A percentile compares a stretch with the other conserved stretches of the same genome.
Evolutionary conservation across 2,113 vertebrate species (phyloP).

Genomic region (Atractosteus spatula): DNA sequence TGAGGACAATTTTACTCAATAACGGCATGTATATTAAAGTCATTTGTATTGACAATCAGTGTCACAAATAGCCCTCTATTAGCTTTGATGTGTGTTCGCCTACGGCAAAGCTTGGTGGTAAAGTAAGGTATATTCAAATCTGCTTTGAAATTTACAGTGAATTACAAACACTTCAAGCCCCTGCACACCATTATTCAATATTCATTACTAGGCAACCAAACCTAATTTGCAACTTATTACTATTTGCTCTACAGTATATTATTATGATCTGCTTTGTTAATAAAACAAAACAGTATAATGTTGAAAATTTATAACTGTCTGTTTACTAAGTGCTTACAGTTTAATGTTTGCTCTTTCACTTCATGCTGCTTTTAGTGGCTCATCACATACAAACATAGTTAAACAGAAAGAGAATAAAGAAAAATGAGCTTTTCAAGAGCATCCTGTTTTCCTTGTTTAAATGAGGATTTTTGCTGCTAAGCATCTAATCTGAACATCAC

Average conservation of each 20-base stretch:
- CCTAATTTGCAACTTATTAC: constrained; percentile 45
- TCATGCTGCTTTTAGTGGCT: constrained; percentile 17
- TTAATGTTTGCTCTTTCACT: constrained; percentile 27
- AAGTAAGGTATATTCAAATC: constrained; percentile 45
- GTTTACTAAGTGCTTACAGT: constrained; percentile 32
- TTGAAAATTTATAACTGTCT: constrained; percentile 42
- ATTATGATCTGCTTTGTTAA: constrained; percentile 48
- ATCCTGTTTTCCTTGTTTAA: constrained; percentile 1
- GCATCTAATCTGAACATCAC: constrained; percentile 22
- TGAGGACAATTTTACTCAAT: constrained; percentile 59
- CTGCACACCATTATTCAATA: constrained; percentile 45
- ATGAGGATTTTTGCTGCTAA: constrained; percentile 27
- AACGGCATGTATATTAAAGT: constrained; percentile 59
- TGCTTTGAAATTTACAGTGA: constrained; percentile 40
- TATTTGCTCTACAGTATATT: constrained; percentile 34
- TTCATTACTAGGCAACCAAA: constrained; percentile 40
- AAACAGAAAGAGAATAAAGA: constrained; percentile 16
- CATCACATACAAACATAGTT: constrained; percentile 27
- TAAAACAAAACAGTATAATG: constrained; percentile 47
- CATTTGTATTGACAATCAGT: constrained; percentile 58
- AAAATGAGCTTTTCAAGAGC: constrained; percentile 18
- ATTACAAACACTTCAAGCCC: constrained; percentile 27
- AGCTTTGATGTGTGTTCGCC: constrained; percentile 45
- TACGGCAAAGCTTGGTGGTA: constrained; percentile 35
- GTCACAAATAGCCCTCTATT: constrained; percentile 49